Evolutionary conservation across 2,797 vertebrate species (phyloP).

Genomic region (Pangasius larnaudii): DNA sequence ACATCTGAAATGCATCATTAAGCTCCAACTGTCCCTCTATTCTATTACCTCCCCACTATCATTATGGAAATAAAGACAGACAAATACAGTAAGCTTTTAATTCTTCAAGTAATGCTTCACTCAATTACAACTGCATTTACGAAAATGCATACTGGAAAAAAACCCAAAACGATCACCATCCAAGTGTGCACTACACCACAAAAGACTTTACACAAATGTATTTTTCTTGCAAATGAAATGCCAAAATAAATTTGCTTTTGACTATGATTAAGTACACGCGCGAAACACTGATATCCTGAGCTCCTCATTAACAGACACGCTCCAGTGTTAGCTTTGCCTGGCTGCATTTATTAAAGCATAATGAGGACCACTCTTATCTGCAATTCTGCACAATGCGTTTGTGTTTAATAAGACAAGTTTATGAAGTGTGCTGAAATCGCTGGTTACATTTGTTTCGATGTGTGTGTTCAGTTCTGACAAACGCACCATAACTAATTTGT

Average conservation of each 20-base stretch:
- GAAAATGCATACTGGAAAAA: slow-evolving; percentile 25
- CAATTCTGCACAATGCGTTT: slow-evolving; percentile 48
- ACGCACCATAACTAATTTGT: slow-evolving; percentile 45
- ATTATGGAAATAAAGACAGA: slow-evolving; percentile 38
- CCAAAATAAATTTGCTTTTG: slow-evolving; percentile 45
- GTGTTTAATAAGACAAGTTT: slow-evolving; percentile 54
- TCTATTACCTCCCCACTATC: slow-evolving; percentile 30
- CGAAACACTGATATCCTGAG: slow-evolving; percentile 49
- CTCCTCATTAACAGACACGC: slow-evolving; percentile 59
- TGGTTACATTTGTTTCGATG: slow-evolving; percentile 46
- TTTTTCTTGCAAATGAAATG: slow-evolving; percentile 46
- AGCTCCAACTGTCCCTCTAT: slow-evolving; percentile 13
- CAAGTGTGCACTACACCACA: slow-evolving; percentile 29
- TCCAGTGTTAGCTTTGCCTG: slow-evolving; percentile 59
- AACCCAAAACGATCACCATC: slow-evolving; percentile 17
- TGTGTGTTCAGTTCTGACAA: slow-evolving; percentile 38
- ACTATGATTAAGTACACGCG: slow-evolving; percentile 51
- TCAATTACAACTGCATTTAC: slow-evolving; percentile 18
- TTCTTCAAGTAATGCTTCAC: slow-evolving; percentile 38
- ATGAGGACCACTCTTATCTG: slow-evolving; percentile 54
- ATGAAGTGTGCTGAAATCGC: slow-evolving; percentile 44
- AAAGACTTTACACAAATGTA: slow-evolving; percentile 18
- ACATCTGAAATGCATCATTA: background rate
- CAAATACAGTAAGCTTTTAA: slow-evolving; percentile 26
- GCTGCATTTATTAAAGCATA: slow-evolving; percentile 58